Evolutionary conservation across 2,888 invertebrate species (phyloP).

Genomic region (Lymantria dispar): DNA sequence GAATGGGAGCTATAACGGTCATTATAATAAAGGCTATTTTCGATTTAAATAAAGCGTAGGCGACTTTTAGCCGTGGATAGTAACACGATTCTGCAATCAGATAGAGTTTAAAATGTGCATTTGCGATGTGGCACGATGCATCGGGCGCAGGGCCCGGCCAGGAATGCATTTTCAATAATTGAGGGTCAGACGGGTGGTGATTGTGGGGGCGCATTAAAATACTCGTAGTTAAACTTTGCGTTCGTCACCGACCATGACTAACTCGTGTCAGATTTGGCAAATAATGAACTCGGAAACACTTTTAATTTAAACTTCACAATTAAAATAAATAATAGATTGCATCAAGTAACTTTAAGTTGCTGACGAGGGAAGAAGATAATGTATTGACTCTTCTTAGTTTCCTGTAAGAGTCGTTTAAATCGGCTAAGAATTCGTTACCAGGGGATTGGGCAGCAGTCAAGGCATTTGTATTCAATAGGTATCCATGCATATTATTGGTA

Average conservation of each 20-base stretch:
- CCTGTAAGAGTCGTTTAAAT: too few relatives aligned
- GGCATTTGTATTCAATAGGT: too few relatives aligned
- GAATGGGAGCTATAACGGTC: slow-evolving; percentile 40
- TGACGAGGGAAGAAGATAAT: too few relatives aligned
- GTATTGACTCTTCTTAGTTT: too few relatives aligned
- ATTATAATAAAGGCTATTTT: slow-evolving; percentile 50
- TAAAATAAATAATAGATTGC: too few relatives aligned
- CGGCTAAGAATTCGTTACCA: too few relatives aligned
- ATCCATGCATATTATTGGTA: too few relatives aligned
- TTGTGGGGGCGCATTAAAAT: slow-evolving; percentile 73
- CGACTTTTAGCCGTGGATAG: slow-evolving; percentile 71
- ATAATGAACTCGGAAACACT: slow-evolving; percentile 31
- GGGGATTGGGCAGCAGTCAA: too few relatives aligned
- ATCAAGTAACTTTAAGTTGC: too few relatives aligned
- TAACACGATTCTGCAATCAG: slow-evolving; percentile 79
- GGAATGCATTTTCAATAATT: slow-evolving; percentile 82
- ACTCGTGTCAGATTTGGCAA: slow-evolving; percentile 30
- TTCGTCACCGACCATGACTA: slow-evolving; percentile 50
- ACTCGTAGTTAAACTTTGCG: slow-evolving; percentile 67
- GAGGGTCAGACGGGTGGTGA: slow-evolving; percentile 75
- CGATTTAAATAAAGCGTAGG: slow-evolving; percentile 65
- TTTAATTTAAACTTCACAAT: neutral
- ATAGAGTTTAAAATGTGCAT: slow-evolving; percentile 82
- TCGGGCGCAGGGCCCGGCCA: slow-evolving; percentile 70
- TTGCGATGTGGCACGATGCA: slow-evolving; percentile 67